A percentile compares a stretch with the other conserved stretches of the same genome.
Conservation (phyloP, 2,888 invertebrate species). For the Gymnocheta viridis region DNA sequence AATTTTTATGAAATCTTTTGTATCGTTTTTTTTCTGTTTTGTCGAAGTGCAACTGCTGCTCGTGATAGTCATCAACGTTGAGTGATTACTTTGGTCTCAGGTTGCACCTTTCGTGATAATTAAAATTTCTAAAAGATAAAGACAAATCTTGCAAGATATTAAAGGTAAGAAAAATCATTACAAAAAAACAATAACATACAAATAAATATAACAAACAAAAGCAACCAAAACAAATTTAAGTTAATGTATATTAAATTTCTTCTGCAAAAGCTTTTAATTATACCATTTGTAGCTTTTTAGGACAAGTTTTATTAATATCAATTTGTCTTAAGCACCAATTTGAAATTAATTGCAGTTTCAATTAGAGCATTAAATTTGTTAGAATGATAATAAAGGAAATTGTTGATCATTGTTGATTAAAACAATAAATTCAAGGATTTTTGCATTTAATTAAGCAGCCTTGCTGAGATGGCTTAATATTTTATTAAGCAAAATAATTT, state of each 20-base stretch:
- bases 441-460: neutral
- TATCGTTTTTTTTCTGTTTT: neutral
- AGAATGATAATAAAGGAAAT: neutral
- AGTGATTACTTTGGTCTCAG: conserved; percentile 77
- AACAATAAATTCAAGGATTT: conserved; percentile 10
- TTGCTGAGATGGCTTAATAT: too few species aligned
- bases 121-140: conserved; percentile 78
- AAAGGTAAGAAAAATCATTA: neutral
- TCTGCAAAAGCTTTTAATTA: conserved; percentile 11
- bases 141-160: conserved; percentile 54
- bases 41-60: conserved; percentile 55
- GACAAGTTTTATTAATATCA: conserved; percentile 9
- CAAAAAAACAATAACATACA: neutral
- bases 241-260: conserved; percentile 43
- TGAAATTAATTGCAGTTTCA: conserved; percentile 12
- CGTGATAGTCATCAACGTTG: conserved; percentile 71
- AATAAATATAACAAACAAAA: neutral
- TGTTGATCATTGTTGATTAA: neutral
- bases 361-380: neutral
- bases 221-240: neutral
- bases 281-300: conserved; percentile 11
- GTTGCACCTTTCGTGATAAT: conserved; percentile 80
- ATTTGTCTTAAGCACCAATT: neutral
- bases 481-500: too few species aligned
- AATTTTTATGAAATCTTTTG: conserved; percentile 26